Evolutionary conservation across 2,888 invertebrate genomes (phyloP).

Genomic region (Pollenia griseotomentosa): DNA sequence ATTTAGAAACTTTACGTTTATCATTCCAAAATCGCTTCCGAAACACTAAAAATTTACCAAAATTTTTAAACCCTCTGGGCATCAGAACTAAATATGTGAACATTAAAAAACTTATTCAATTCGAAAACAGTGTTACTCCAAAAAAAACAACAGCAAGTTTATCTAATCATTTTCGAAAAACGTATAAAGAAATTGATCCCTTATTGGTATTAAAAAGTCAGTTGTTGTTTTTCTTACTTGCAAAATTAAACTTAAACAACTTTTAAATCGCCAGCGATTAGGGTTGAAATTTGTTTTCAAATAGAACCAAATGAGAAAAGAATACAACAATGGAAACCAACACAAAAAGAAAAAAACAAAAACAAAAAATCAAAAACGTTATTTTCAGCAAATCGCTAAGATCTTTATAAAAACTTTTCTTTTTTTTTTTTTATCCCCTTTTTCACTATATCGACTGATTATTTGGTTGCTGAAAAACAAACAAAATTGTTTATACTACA

Average conservation of each 20-base stretch:
- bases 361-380: constrained; percentile 36
- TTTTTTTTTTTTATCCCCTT: constrained; percentile 18
- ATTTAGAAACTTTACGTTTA: no score
- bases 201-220: constrained; percentile 59
- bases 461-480: constrained; percentile 28
- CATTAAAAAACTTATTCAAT: no score
- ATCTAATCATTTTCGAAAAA: constrained; percentile 10
- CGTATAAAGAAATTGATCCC: constrained; percentile 46
- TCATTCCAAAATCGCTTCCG: no score
- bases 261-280: constrained; percentile 61
- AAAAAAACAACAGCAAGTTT: background rate
- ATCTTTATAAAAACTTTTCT: constrained; percentile 67
- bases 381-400: constrained; percentile 58
- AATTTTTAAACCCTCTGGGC: no score
- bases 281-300: constrained; percentile 58
- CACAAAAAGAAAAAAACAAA: background rate
- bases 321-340: background rate
- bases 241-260: constrained; percentile 57
- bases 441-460: constrained; percentile 49
- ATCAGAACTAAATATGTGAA: no score
- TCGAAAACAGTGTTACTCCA: background rate
- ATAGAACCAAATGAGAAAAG: constrained; percentile 1
- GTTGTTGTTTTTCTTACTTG: constrained; percentile 7
- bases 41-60: no score
- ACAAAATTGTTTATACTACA: background rate